Base-by-base conservation (phyloP, 2,888 invertebrate species). In the Mythimna loreyi region DNA sequence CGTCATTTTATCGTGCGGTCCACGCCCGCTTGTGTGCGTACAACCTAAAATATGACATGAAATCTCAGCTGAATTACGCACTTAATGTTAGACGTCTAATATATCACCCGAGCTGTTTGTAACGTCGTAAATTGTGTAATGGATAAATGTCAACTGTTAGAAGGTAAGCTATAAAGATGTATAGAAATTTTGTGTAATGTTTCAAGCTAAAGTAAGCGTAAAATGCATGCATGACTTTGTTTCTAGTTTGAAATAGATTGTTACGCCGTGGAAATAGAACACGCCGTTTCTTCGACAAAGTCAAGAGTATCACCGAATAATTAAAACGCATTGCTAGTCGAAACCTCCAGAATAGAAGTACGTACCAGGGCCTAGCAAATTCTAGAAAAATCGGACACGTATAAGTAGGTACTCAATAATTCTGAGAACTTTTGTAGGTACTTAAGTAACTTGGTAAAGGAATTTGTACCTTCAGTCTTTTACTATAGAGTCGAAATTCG, bases 1-100 rank as follows among this genome's bases (percentile, higher is more conserved):
- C 83, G 79, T 67, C 77, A 81, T 77, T 87, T 87, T 86, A 88
- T 86, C 79, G 82, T 82, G 68, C 81, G 82, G 79, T 83, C 85
- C 72, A 59, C 83, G 80, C 83, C 83, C 76, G 82, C 68, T 72
- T 75, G 82, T 78, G 81, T 74, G 66, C 55, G 75, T 79, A 72
- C 61, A 80, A 21, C 66, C 62, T 82, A 72, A 83, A 85, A 83
- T 83, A 81, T 77, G 70, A 77, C 64, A 58, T 45, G 61, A 81
- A 85, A 83, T 78, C 81, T 75, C 72, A 55, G 75, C 61, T 57
- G 71, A 72, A 78, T 75, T 65, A 78, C 65, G 60, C 64, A 78
- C 61, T 78, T 75, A 67, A 81, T 64, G 72, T 72, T 65, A 75
- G 55, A 69, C 47, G 70, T 75, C 67, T 69, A 72, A 81, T 83